A percentile compares a stretch with the other conserved stretches of the same genome.
Conservation (phyloP, 2,888 invertebrate genomes). For the Adelphocoris suturalis region DNA sequence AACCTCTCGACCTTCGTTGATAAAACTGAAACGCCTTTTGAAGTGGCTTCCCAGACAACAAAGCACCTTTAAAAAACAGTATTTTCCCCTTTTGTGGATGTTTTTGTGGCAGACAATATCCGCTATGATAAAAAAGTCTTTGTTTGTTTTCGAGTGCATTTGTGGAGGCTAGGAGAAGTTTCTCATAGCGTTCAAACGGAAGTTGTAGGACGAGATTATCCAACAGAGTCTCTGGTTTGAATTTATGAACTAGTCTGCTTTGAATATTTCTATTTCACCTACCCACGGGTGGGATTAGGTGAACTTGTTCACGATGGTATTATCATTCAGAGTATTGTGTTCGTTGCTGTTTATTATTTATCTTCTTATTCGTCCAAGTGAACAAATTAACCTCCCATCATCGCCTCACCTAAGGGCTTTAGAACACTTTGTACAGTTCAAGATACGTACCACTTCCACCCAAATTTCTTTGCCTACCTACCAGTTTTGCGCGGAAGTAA, state of each 20-base stretch:
- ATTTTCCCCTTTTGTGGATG: neutral
- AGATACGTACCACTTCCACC: no score
- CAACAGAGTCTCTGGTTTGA: neutral
- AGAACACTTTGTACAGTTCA: no score
- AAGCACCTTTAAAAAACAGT: neutral
- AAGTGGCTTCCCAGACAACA: neutral
- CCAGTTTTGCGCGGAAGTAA: no score
- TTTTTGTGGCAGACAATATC: neutral
- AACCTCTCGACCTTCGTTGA: neutral
- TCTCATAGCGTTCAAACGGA: conserved; percentile 20
- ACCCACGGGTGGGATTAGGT: neutral
- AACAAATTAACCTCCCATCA: no score
- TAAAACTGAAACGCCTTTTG: conserved; percentile 6
- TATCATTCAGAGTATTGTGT: no score
- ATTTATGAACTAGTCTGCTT: neutral
- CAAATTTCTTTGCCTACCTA: no score
- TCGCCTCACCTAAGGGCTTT: no score
- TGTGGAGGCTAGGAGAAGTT: neutral
- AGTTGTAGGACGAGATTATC: conserved; percentile 27
- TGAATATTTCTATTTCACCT: neutral
- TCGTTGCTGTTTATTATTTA: no score
- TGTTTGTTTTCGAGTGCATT: conserved; percentile 18
- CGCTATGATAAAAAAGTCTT: neutral
- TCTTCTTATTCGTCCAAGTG: no score
- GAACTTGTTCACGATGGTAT: no score